These are phyloP conservation scores for Hiodon alosoides DNA, from an alignment of 2,113 vertebrate species.

Conservation along the genomic window DNA sequence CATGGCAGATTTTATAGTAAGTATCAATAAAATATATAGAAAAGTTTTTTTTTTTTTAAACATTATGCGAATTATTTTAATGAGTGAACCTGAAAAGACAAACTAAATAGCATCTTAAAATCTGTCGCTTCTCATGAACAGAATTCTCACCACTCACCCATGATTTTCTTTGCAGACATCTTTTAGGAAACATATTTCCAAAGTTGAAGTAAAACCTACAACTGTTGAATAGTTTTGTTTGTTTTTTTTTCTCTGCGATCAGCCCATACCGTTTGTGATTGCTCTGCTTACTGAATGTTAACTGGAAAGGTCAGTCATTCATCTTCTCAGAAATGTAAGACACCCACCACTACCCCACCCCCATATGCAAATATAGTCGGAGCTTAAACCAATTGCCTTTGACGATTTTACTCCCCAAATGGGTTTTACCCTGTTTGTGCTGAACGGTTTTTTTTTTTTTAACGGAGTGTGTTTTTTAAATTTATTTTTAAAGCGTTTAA, in stretches of 20 bases:
- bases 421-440: conserved; percentile 18
- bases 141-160: conserved; percentile 55
- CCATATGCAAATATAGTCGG: conserved; percentile 62
- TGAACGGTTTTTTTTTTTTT: not conserved
- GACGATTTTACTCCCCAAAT: not conserved
- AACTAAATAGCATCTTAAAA: too few species aligned
- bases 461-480: not conserved
- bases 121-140: not conserved
- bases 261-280: conserved; percentile 50
- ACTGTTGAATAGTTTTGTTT: conserved; percentile 49
- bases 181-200: conserved; percentile 61
- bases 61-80: too few species aligned
- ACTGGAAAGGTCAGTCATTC: conserved; percentile 56
- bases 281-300: conserved; percentile 49
- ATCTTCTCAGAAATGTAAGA: conserved; percentile 48
- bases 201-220: conserved; percentile 35
- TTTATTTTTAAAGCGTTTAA: too few species aligned
- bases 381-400: not conserved
- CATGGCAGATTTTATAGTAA: too few species aligned
- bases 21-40: too few species aligned
- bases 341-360: conserved; percentile 45
- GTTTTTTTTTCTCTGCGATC: conserved; percentile 18
- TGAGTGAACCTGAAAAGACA: too few species aligned
- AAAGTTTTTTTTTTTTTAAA: too few species aligned
- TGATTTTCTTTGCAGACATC: conserved; percentile 50